Evolutionary conservation across 2,888 invertebrate genomes (phyloP).

Genomic region (Luffia ferchaultella): DNA sequence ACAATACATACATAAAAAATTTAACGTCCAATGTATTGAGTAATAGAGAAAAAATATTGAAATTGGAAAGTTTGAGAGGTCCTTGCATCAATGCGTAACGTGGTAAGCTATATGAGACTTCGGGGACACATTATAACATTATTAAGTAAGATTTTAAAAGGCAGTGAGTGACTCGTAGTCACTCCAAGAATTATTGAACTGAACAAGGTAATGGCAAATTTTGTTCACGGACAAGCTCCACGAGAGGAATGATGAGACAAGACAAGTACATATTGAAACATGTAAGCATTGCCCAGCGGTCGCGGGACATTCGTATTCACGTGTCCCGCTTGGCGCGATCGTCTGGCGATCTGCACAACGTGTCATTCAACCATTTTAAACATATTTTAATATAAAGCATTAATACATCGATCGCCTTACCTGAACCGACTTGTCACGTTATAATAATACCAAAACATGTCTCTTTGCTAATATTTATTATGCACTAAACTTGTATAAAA

Average conservation of each 20-base stretch:
- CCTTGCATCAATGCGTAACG: conserved; percentile 67
- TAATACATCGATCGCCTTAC: conserved; percentile 52
- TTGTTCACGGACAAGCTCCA: background rate
- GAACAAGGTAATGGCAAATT: background rate
- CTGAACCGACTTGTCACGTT: conserved; percentile 31
- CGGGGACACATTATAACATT: background rate
- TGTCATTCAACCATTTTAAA: background rate
- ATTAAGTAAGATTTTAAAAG: background rate
- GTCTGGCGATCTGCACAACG: background rate
- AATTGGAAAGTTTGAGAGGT: conserved; percentile 80
- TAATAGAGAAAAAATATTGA: conserved; percentile 23
- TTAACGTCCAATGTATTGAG: conserved; percentile 16
- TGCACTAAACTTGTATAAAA: background rate
- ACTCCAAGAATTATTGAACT: background rate
- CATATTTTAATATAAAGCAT: conserved; percentile 31
- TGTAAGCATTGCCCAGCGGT: conserved; percentile 38
- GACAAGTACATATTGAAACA: conserved; percentile 39
- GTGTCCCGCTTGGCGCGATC: background rate
- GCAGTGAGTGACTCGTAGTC: background rate
- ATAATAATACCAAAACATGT: conserved; percentile 16
- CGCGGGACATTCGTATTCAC: conserved; percentile 18
- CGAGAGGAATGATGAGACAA: background rate
- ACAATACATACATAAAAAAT: background rate
- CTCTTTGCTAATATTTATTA: background rate
- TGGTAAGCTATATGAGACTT: conserved; percentile 1